Evolutionary conservation across 2,113 vertebrate species (phyloP).

Genomic region (Triplophysa tibetana): DNA sequence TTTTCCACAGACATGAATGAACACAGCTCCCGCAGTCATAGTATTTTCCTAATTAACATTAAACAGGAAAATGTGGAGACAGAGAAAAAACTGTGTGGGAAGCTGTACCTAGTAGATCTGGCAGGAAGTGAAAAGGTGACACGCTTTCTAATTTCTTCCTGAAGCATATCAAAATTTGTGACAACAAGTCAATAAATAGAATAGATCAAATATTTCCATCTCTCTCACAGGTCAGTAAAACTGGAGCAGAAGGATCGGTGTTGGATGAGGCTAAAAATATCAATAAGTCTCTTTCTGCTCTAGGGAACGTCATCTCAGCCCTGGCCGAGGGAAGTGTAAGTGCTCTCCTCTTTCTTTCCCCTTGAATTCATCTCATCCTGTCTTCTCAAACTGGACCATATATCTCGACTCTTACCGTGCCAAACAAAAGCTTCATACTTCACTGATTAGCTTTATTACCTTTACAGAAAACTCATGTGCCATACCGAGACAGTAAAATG

Average conservation of each 20-base stretch:
- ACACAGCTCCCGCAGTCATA: conserved; percentile 97
- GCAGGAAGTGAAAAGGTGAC: conserved; percentile 92
- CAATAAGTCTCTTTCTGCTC: conserved; percentile 96
- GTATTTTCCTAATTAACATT: conserved; percentile 95
- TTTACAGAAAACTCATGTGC: conserved; percentile 90
- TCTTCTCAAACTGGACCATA: not conserved
- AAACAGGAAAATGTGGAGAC: conserved; percentile 97
- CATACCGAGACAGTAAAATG: conserved; percentile 98
- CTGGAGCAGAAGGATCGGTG: conserved; percentile 92
- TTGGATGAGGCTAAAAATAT: conserved; percentile 99
- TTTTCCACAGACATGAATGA: conserved; percentile 90
- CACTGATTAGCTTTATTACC: not conserved
- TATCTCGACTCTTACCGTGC: not conserved
- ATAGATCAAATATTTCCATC: not conserved
- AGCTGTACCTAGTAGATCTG: conserved; percentile 95
- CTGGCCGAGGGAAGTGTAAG: conserved; percentile 93
- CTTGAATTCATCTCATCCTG: not conserved
- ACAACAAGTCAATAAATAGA: not conserved
- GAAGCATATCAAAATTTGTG: not conserved
- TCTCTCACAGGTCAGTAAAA: conserved; percentile 91
- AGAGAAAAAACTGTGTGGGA: conserved; percentile 92
- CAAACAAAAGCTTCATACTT: not conserved
- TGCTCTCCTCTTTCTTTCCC: not conserved
- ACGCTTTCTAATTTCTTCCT: not conserved
- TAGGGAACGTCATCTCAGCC: conserved; percentile 96